Evolutionary conservation across 2,888 invertebrate genomes (phyloP), one percentile per base, ranked within the genome.

Genomic region (Macropis europaea): DNA sequence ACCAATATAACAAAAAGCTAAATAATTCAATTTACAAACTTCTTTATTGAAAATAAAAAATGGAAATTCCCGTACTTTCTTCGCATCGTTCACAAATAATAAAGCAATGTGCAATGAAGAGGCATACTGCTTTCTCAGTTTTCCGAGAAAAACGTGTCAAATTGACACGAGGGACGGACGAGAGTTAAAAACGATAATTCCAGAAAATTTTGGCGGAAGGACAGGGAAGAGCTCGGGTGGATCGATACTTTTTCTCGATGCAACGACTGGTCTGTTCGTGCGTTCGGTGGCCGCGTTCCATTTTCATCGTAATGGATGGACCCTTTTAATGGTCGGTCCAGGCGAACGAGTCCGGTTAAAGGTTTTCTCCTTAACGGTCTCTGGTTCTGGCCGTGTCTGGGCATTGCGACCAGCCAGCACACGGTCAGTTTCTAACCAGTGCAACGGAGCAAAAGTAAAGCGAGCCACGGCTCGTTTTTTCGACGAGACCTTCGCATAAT

Each of bases 271-370:
- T 38, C 34, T 17, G 72, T 32, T n/a, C 56, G 47, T 56, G 40
- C 61, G 45, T 57, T 54, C 53, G 52, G 72, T 72, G 79, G 71
- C 70, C 68, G 48, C 68, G 82, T 81, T 80, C 79, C 82, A 78
- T 76, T 81, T 80, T 78, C 79, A 76, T 81, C 79, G 76, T 81
- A 76, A 81, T 78, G 79, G 71, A 76, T 76, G 80, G 76, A 81
- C 76, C 68, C 73, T 80, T 76, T 73, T 81, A 78, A 80, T 71
- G 73, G 68, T 53, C 77, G 72, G 60, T 47, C 67, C 75, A 45
- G 59, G 62, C 69, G 59, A 71, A 38, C 81, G 47, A 73, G 78
- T 75, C 76, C 68, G 69, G 70, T 78, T 81, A 81, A 81, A 81
- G 79, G 70, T 81, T 76, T 78, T 78, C 73, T 73, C 76, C 82